Conservation (phyloP, 1,140 invertebrate species). For the Euborellia annulipes region DNA sequence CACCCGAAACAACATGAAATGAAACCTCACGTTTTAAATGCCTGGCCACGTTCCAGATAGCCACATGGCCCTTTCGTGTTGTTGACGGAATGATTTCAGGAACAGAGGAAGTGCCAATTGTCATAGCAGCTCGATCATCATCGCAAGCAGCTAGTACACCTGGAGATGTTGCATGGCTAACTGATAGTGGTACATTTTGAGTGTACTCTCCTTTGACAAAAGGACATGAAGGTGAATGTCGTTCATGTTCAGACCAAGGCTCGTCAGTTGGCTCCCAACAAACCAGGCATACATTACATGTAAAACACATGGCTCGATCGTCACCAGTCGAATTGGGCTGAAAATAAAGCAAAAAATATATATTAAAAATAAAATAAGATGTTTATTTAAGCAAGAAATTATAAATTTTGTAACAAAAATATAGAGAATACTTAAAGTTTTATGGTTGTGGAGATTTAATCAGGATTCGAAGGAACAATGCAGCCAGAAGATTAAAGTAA, state of each 20-base stretch:
- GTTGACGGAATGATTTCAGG: constrained; percentile 39
- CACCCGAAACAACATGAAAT: not conserved
- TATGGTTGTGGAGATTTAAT: too few relatives aligned
- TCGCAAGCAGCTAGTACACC: constrained; percentile 38
- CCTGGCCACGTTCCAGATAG: constrained; percentile 57
- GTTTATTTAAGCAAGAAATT: too few relatives aligned
- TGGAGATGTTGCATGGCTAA: constrained; percentile 75
- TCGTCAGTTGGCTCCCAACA: constrained; percentile 94
- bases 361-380: too few relatives aligned
- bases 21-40: constrained; percentile 40
- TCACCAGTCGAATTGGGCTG: constrained; percentile 76
- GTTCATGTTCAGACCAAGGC: constrained; percentile 84
- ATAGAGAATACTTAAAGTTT: too few relatives aligned
- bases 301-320: constrained; percentile 89
- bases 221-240: constrained; percentile 81
- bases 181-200: constrained; percentile 83
- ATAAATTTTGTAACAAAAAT: too few relatives aligned
- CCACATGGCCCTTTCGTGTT: constrained; percentile 38
- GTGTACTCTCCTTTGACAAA: constrained; percentile 90
- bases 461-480: too few relatives aligned
- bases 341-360: constrained; percentile 61
- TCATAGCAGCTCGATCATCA: constrained; percentile 39
- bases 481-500: too few relatives aligned
- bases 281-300: constrained; percentile 80
- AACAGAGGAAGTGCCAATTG: constrained; percentile 52